Evolutionary conservation across 64 coral and sea anemone species (phyloP), one percentile per base, ranked within the genome.

Genomic region (Astreopora myriophthalma): DNA sequence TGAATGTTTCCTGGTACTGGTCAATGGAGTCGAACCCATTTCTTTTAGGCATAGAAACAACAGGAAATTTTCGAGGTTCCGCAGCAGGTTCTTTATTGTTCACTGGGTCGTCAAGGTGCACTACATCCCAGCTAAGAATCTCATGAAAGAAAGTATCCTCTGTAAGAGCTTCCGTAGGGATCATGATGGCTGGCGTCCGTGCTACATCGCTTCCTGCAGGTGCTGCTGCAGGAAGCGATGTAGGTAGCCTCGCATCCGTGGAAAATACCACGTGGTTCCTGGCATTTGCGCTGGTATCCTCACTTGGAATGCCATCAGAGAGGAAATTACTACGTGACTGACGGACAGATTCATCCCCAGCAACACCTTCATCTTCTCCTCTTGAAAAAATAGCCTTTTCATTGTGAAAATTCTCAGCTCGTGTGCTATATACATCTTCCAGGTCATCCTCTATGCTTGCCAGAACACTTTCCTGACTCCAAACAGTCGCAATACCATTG

Each of bases 381-480:
- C 1, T n/a, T 82, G 57, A 36, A 30, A 61, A 60, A 31, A 60
- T 3, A 8, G 6, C 30, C 20, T n/a, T 34, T 30, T 60, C 17
- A 16, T 28, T 31, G 16, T 57, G 6, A 17, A 1, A 0, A 64
- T 82, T 25, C 2, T 36, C 4, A 34, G 55, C 22, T 6, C 25
- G 79, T 23, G 55, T 64, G 32, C 79, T n/a, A 60, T 63, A 64
- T 9, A 82, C 9, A 23, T 39, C 79, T 37, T 35, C 52, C 33
- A 79, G 75, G 70, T 91, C 89, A 24, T 57, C 89, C 34, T 70
- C 77, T 26, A 91, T 71, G 44, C 62, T 36, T 39, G 65, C 77
- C 16, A 91, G 27, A 38, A 66, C 89, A 84, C 51, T 91, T 16
- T 83, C 89, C 32, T 91, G 78, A 71, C 34, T 39, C 38, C 34